Evolutionary conservation across 2,888 invertebrate species (phyloP), one percentile per base, ranked within the genome.

Genomic region (Apoda limacodes): DNA sequence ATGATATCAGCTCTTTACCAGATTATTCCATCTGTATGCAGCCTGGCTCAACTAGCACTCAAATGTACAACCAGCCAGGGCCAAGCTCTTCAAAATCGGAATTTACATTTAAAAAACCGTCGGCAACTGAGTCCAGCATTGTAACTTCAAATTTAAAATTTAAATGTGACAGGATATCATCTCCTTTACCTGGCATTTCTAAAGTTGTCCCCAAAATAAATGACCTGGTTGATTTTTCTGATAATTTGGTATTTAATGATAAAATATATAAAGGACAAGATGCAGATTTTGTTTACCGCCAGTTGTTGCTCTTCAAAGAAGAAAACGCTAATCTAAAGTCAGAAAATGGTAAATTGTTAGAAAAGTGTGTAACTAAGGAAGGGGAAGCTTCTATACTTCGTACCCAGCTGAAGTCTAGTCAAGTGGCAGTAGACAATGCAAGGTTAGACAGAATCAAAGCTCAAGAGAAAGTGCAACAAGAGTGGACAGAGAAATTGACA

Each of bases 341-440:
- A 0, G 76, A 78, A 34, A 76, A 78, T 50, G 72, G 74, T 2
- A 76, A 70, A 39, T 48, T 80, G 21, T 42, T 70, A 22, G 76
- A 82, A 24, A 72, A 82, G 55, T 82, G 72, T 61, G 67, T 81
- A 1, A 82, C 81, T 0, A 84, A 84, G 45, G 83, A 83, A 47
- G 85, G 83, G 1, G 85, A 85, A 50, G 78, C 82, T 0, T 71
- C 82, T 4, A 83, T 85, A 45, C 52, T 85, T 32, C 58, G 85
- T 9, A 71, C 71, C 2, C 84, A 85, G 50, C 47, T 85, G 30
- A 81, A 82, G 40, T 66, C 74, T 13, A 66, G 66, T 29, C 82
- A 80, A 43, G 46, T 56, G 0, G 61, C 72, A 0, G 62, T 69
- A 7, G 81, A 82, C 34, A 66, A 62, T 45, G 82, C 75, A 0